Percentiles rank a stretch among this genome's conserved stretches.
Conservation (phyloP, 2,888 invertebrate species). For the Sceliomorpha sp. region DNA sequence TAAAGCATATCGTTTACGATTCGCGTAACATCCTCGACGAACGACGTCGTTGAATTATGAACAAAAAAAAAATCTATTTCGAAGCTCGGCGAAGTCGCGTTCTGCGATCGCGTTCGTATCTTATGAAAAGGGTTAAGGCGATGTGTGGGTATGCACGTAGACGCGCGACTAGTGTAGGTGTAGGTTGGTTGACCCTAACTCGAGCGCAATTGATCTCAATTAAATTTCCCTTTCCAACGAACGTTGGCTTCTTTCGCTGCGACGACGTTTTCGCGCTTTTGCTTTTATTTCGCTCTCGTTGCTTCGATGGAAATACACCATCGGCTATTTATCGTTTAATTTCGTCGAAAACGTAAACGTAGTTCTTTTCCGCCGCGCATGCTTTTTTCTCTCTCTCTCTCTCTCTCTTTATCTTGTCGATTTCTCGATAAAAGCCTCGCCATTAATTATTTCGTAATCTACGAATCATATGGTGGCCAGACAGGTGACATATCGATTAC, state of each 20-base stretch:
- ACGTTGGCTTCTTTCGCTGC: conserved; percentile 33
- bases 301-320: conserved; percentile 40
- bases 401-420: too few relatives aligned
- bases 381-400: conserved; percentile 40
- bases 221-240: conserved; percentile 63
- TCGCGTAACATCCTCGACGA: too few relatives aligned
- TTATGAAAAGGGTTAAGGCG: conserved; percentile 40
- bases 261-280: conserved; percentile 42
- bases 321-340: conserved; percentile 42
- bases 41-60: too few relatives aligned
- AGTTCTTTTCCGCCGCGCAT: conserved; percentile 16
- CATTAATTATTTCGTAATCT: too few relatives aligned
- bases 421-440: too few relatives aligned
- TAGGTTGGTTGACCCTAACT: conserved; percentile 76
- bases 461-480: too few relatives aligned
- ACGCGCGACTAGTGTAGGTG: conserved; percentile 46
- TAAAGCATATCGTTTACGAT: too few relatives aligned
- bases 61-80: conserved; percentile 7
- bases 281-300: conserved; percentile 47
- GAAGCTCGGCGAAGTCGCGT: conserved; percentile 15
- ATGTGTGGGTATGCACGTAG: conserved; percentile 38
- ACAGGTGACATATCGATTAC: too few relatives aligned
- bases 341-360: too few relatives aligned
- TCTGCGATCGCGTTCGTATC: conserved; percentile 21
- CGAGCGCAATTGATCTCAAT: conserved; percentile 78